Conservation (phyloP, 2,888 invertebrate genomes). For the Neelides folsomi region DNA sequence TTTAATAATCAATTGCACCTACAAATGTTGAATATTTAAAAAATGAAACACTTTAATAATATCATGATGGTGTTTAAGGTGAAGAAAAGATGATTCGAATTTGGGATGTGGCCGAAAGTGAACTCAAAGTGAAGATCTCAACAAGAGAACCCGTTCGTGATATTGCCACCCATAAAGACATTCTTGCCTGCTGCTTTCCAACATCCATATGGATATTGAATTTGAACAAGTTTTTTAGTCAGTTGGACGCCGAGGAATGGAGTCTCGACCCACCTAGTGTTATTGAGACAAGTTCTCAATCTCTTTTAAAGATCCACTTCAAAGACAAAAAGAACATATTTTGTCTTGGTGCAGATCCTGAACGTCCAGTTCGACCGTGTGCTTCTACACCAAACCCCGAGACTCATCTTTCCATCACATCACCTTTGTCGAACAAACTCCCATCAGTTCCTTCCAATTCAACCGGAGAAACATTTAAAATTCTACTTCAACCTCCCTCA, state of each 20-base stretch:
- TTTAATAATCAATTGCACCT: no score
- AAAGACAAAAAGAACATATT: conserved; percentile 11
- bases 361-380: no score
- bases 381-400: no score
- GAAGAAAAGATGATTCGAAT: conserved; percentile 57
- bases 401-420: no score
- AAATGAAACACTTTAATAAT: conserved; percentile 1
- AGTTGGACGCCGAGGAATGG: background rate
- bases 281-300: conserved; percentile 1
- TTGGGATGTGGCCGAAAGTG: conserved; percentile 57
- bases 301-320: conserved; percentile 14
- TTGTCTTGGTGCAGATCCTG: conserved; percentile 16
- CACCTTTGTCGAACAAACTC: no score
- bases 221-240: conserved; percentile 30
- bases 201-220: conserved; percentile 56
- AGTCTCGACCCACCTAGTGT: background rate
- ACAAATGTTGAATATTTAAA: no score
- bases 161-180: conserved; percentile 39
- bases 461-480: no score
- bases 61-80: conserved; percentile 38
- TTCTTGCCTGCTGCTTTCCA: conserved; percentile 53
- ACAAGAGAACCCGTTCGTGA: conserved; percentile 36
- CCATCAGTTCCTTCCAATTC: no score
- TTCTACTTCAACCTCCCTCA: no score
- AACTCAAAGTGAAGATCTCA: conserved; percentile 49